Conservation (phyloP, 2,888 invertebrate genomes). For the Sinotaia quadrata region DNA sequence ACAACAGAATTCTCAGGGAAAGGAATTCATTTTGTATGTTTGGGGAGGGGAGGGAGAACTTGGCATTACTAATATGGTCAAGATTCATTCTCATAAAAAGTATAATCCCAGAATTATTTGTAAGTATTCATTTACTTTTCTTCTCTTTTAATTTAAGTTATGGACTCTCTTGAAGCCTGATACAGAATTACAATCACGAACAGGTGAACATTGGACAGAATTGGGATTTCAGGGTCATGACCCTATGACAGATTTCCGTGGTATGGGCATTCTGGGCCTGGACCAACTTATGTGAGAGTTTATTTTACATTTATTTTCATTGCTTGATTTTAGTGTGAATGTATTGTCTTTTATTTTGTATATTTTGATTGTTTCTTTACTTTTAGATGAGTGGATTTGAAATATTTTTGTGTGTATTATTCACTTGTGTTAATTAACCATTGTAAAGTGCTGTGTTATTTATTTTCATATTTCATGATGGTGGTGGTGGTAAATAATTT, state of each 20-base stretch:
- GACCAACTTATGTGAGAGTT: slow-evolving; percentile 84
- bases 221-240: slow-evolving; percentile 99
- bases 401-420: too few relatives aligned
- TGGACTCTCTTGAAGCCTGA: slow-evolving; percentile 88
- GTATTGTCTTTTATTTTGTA: background rate
- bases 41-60: too few relatives aligned
- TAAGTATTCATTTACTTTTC: background rate
- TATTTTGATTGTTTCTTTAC: background rate
- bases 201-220: slow-evolving; percentile 93
- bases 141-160: slow-evolving; percentile 71
- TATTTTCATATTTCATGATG: too few relatives aligned
- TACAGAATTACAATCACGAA: slow-evolving; percentile 80
- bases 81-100: too few relatives aligned
- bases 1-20: too few relatives aligned
- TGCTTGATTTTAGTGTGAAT: background rate
- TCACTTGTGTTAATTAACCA: too few relatives aligned
- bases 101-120: too few relatives aligned
- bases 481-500: too few relatives aligned
- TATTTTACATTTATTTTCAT: too few relatives aligned
- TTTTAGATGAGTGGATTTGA: background rate
- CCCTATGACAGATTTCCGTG: slow-evolving; percentile 97
- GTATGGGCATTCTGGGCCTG: slow-evolving; percentile 95
- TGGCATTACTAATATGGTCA: too few relatives aligned
- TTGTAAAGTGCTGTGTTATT: too few relatives aligned
- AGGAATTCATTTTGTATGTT: too few relatives aligned